phyloP scores from a whole-genome alignment of 2,113 vertebrate genomes.

The Xerus inauris region DNA sequence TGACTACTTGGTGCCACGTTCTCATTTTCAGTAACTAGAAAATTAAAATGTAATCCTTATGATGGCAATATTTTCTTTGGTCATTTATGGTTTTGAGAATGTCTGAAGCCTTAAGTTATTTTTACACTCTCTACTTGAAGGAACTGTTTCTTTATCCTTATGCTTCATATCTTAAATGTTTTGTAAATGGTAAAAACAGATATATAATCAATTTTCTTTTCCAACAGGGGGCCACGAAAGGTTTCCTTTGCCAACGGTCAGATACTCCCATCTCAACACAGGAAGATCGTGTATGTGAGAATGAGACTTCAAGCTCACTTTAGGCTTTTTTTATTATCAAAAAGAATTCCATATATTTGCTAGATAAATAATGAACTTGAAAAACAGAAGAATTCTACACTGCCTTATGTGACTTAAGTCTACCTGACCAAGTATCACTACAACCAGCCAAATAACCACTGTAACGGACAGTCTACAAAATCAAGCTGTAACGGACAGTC shows the following conservation, averaged over 20 bases:
- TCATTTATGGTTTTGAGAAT: conserved; percentile 44
- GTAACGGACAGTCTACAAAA: conserved; percentile 49
- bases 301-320: neutral
- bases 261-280: conserved; percentile 8
- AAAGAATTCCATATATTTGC: neutral
- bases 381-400: neutral
- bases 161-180: conserved; percentile 14
- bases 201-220: conserved; percentile 60
- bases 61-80: neutral
- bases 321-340: neutral
- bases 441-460: neutral
- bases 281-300: neutral
- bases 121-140: neutral
- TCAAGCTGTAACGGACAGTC: conserved; percentile 31
- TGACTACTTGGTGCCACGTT: neutral
- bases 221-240: neutral
- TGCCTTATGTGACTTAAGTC: neutral
- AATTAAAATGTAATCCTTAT: conserved; percentile 37
- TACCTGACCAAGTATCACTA: conserved; percentile 9
- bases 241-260: conserved; percentile 32
- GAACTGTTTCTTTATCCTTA: neutral
- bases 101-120: neutral
- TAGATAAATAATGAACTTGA: neutral
- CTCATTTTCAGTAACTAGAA: conserved; percentile 42
- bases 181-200: conserved; percentile 20